Evolutionary conservation across 2,888 invertebrate genomes (phyloP).

Genomic region (Patella depressa): DNA sequence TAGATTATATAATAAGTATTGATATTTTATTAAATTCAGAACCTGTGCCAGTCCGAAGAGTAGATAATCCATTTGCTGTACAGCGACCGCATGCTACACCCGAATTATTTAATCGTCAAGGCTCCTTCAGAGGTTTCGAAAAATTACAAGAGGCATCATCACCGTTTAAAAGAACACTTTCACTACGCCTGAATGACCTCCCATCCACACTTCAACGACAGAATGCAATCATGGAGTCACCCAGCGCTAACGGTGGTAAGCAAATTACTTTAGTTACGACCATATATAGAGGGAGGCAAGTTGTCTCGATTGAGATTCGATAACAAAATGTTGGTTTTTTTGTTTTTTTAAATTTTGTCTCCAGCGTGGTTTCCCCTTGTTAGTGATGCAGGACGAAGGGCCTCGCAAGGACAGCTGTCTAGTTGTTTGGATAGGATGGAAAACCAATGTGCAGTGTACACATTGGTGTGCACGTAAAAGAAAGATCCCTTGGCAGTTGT

Average conservation of each 20-base stretch:
- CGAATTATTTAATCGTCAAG: slow-evolving; percentile 93
- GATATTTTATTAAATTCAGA: slow-evolving; percentile 56
- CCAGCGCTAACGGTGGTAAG: slow-evolving; percentile 45
- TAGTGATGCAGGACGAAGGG: too few species aligned
- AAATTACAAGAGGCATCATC: slow-evolving; percentile 69
- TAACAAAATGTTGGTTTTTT: neutral
- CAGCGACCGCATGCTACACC: slow-evolving; percentile 90
- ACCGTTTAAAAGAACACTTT: slow-evolving; percentile 96
- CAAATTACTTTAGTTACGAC: neutral
- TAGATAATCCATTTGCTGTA: slow-evolving; percentile 80
- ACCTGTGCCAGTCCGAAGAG: slow-evolving; percentile 72
- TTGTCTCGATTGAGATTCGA: neutral
- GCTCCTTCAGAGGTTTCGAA: slow-evolving; percentile 90
- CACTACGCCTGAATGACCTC: slow-evolving; percentile 92
- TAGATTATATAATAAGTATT: neutral
- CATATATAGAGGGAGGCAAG: too few species aligned
- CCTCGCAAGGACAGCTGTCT: too few species aligned
- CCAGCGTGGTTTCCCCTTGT: too few species aligned
- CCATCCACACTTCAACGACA: slow-evolving; percentile 92
- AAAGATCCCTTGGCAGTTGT: too few species aligned
- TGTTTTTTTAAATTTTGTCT: too few species aligned
- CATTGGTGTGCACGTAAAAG: too few species aligned
- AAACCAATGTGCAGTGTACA: too few species aligned
- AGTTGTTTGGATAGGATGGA: too few species aligned
- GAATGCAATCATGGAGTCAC: slow-evolving; percentile 60